Percentiles rank a stretch among this genome's conserved stretches.
Evolutionary conservation across 2,797 vertebrate species (phyloP).

Genomic region (Typhlichthys eigenmanni): DNA sequence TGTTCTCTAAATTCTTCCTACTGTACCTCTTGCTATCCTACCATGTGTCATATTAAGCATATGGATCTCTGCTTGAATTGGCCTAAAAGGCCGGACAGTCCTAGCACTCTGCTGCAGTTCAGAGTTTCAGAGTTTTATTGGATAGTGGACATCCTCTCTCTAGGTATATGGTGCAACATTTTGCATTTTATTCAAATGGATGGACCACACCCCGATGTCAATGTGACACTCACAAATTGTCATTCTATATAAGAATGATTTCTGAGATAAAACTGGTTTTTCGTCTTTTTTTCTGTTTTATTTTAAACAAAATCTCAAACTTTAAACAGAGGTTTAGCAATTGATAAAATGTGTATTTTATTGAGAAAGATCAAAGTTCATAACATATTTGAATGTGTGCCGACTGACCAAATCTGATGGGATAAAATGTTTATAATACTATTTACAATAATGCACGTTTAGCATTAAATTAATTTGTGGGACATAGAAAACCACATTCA

Average conservation of each 20-base stretch:
- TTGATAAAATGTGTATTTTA: conserved; percentile 16
- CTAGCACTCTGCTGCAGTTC: conserved; percentile 60
- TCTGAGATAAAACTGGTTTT: neutral
- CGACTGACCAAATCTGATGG: conserved; percentile 29
- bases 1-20: neutral
- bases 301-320: conserved; percentile 15
- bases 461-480: conserved; percentile 17
- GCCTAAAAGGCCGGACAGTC: no score
- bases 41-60: conserved; percentile 3
- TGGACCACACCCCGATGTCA: conserved; percentile 29
- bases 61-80: no score
- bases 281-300: no score
- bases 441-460: conserved; percentile 40
- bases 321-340: conserved; percentile 30
- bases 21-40: neutral
- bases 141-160: no score
- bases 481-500: conserved; percentile 11
- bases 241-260: neutral
- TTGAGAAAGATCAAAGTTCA: neutral
- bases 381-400: conserved; percentile 19
- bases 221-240: conserved; percentile 1
- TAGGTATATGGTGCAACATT: conserved; percentile 16
- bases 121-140: conserved; percentile 36
- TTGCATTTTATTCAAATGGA: conserved; percentile 55
- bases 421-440: conserved; percentile 61